Evolutionary conservation across 2,113 vertebrate genomes (phyloP).

Genomic region (Hiodon tergisus): DNA sequence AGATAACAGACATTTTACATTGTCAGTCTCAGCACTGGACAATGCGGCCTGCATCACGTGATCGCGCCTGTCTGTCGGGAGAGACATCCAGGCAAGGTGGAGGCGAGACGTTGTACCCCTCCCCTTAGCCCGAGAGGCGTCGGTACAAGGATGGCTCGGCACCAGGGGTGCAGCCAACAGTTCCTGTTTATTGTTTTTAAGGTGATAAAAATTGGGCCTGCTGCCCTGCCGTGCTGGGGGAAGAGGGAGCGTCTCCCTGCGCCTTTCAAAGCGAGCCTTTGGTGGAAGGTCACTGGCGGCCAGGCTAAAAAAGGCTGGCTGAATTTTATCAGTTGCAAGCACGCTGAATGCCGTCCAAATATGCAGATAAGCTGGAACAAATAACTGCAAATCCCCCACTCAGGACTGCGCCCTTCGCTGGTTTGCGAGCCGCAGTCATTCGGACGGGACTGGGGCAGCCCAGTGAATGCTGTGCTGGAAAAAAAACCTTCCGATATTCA

Average conservation of each 20-base stretch:
- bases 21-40: no score
- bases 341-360: conserved; percentile 47
- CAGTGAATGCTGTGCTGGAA: no score
- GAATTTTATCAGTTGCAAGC: conserved; percentile 54
- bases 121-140: no score
- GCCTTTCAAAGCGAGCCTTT: conserved; percentile 41
- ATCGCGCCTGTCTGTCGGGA: no score
- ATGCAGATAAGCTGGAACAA: conserved; percentile 56
- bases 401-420: neutral
- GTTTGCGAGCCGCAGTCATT: conserved; percentile 20
- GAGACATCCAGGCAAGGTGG: no score
- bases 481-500: no score
- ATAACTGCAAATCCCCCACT: conserved; percentile 40
- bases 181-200: conserved; percentile 46
- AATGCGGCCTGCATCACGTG: no score
- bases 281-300: conserved; percentile 51
- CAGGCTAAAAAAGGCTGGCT: conserved; percentile 39
- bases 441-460: neutral
- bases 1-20: no score
- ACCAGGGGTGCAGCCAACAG: conserved; percentile 28
- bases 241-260: conserved; percentile 13
- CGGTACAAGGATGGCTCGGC: conserved; percentile 37
- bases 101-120: no score
- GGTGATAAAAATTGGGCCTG: conserved; percentile 40
- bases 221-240: conserved; percentile 17